Conservation (phyloP, 2,888 invertebrate genomes). For the Agrotis segetum region DNA sequence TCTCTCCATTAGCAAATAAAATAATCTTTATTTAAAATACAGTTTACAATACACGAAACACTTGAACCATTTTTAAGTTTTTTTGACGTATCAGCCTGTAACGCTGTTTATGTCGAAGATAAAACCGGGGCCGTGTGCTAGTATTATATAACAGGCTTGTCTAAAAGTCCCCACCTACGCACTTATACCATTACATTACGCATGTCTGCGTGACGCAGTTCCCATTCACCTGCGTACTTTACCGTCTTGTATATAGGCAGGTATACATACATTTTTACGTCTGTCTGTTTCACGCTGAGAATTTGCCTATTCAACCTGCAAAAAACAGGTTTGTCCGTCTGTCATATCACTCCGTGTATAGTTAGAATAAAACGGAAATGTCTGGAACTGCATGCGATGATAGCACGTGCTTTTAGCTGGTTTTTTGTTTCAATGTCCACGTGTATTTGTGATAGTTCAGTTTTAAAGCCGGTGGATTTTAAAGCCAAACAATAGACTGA, state of each 20-base stretch:
- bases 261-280: conserved; percentile 13
- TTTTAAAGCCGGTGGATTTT: not conserved
- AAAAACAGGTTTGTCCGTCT: conserved; percentile 32
- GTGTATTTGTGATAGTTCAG: not conserved
- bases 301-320: conserved; percentile 19
- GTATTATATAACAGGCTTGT: not conserved
- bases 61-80: no score
- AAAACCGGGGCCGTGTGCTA: not conserved
- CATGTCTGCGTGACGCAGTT: conserved; percentile 10
- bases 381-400: conserved; percentile 8
- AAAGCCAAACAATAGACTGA: not conserved
- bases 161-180: not conserved
- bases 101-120: no score
- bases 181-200: not conserved
- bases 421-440: not conserved
- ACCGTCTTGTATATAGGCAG: not conserved
- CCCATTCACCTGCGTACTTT: not conserved
- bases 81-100: no score
- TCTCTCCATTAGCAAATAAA: no score
- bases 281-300: conserved; percentile 20
- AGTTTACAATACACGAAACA: no score
- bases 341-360: conserved; percentile 5
- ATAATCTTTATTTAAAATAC: no score
- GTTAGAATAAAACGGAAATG: conserved; percentile 4
- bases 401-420: not conserved